A percentile compares a stretch with the other conserved stretches of the same genome.
Evolutionary conservation across 2,113 vertebrate species (phyloP).

Genomic region (Sturnus vulgaris): DNA sequence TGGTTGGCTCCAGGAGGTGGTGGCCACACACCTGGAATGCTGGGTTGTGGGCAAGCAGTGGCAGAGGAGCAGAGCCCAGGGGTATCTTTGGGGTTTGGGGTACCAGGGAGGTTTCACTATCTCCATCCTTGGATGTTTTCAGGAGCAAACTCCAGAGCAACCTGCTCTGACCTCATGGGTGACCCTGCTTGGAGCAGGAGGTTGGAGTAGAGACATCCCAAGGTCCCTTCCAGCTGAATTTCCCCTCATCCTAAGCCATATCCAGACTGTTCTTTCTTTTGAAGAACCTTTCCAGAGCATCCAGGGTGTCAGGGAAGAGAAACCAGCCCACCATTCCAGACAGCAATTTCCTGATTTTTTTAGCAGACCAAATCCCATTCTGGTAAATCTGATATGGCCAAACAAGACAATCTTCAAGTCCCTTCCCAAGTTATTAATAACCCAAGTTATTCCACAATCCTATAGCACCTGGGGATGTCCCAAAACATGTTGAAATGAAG

Average conservation of each 20-base stretch:
- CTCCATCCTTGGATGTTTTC: background rate
- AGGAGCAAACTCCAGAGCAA: background rate
- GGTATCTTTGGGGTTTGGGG: background rate
- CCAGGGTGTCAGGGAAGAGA: background rate
- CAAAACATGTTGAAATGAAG: background rate
- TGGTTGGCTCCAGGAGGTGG: background rate
- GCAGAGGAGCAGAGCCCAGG: background rate
- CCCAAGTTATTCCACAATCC: background rate
- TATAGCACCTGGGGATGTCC: background rate
- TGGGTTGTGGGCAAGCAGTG: background rate
- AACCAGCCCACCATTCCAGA: background rate
- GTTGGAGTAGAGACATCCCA: background rate
- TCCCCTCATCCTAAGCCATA: background rate
- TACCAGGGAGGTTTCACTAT: background rate
- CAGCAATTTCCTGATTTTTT: background rate
- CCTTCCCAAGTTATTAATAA: background rate
- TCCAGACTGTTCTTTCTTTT: background rate
- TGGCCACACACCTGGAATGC: background rate
- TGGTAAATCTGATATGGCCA: background rate
- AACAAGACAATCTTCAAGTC: rapidly evolving
- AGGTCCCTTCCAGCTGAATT: background rate
- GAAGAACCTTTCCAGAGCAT: background rate
- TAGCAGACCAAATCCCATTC: background rate
- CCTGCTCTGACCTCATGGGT: background rate
- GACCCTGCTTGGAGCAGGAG: background rate